Evolutionary conservation across 1,140 invertebrate species (phyloP), one percentile per base, ranked within the genome.

Genomic region (Araneus ventricosus): DNA sequence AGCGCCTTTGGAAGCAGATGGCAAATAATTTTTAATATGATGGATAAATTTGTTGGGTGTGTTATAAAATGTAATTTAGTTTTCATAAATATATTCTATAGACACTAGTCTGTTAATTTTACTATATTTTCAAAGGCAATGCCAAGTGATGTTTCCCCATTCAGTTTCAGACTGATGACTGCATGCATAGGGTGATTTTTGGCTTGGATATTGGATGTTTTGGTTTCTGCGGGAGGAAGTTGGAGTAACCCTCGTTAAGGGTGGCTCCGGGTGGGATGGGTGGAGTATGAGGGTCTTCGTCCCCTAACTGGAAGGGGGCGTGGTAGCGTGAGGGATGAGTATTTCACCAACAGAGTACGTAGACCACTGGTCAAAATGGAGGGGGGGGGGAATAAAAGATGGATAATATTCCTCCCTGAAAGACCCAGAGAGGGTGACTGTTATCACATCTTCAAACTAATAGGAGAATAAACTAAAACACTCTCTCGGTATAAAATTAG

Each of bases 351-450:
- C 88, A 79, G 67, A 89, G 17, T 52, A 63, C 41, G 27, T 41
- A 79, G 88, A 52, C 88, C 88, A 89, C 88, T 89, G 88, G 88
- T 89, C 88, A 89, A 41, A 52, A 52, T 52, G 70, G 27, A 67
- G 8, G 24, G 63, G 63, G 30, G 34, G 34, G 17, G 37, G 22
- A 75, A 75, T 75, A 75, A 37, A 80, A n/a, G 86, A 61, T 67
- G 70, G 17, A 57, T n/a, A 57, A 34, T 75, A 20, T 75, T 30
- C 63, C 88, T 41, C 88, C 8, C 52, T 1, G 37, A 41, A 37
- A 37, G 57, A 27, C 45, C 45, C 10, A n/a, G 57, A 27, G 7
- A 14, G 61, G 86, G 39, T 57, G 61, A 39, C 7, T 67, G 57
- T 17, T 41, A 88, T 88, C 37, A 67, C 24, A 24, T 22, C 30